Percentiles rank a stretch among this genome's conserved stretches.
phyloP scores from a whole-genome alignment of 2,888 invertebrate species.

The Limnephilus marmoratus region DNA sequence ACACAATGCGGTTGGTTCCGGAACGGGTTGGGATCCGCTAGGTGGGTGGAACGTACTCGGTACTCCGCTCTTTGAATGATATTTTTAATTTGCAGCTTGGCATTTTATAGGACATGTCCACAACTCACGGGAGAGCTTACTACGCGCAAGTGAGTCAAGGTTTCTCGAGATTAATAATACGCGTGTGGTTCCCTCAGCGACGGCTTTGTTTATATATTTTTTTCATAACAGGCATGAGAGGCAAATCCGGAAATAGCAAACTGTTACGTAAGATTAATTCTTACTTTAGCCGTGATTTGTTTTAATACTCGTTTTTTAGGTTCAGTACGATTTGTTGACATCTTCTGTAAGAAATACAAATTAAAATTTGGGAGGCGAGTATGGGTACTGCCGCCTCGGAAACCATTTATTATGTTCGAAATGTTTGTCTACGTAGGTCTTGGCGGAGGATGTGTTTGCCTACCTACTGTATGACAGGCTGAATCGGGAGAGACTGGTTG shows the following conservation, averaged over 20 bases:
- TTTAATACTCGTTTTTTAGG: too few species aligned
- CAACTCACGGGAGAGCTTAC: constrained; percentile 11
- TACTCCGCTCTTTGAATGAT: not conserved
- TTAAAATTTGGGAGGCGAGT: too few species aligned
- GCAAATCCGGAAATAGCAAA: not conserved
- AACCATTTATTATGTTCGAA: too few species aligned
- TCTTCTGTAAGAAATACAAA: too few species aligned
- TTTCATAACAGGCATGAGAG: not conserved
- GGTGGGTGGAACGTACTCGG: constrained; percentile 15
- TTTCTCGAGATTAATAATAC: not conserved
- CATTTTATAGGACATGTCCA: constrained; percentile 34
- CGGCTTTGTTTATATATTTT: not conserved
- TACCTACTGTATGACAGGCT: too few species aligned
- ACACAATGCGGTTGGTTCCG: constrained; percentile 9
- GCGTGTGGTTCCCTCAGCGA: not conserved
- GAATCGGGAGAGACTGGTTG: too few species aligned
- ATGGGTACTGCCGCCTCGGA: too few species aligned
- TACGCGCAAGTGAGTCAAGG: constrained; percentile 40
- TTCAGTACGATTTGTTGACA: too few species aligned
- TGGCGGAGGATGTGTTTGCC: too few species aligned
- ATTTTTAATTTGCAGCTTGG: constrained; percentile 27
- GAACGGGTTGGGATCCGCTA: not conserved
- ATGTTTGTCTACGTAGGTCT: too few species aligned
- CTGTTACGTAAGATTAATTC: too few species aligned
- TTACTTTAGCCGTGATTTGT: too few species aligned